Evolutionary conservation across 2,888 invertebrate genomes (phyloP).

Genomic region (Dryobota labecula): DNA sequence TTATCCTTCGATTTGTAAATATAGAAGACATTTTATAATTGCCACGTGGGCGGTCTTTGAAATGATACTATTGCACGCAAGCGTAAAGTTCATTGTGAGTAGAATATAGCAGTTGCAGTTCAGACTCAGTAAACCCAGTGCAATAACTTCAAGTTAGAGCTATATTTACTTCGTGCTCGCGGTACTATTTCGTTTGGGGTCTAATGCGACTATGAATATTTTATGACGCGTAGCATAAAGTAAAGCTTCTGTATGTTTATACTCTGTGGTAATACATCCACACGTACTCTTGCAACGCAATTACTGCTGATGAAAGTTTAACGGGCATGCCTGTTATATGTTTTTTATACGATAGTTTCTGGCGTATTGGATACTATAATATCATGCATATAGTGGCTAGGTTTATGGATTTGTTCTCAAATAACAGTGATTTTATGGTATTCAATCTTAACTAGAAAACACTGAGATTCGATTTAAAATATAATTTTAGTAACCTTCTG

Average conservation of each 20-base stretch:
- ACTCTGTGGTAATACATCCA: conserved; percentile 28
- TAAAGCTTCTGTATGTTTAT: conserved; percentile 42
- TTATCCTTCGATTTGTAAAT: neutral
- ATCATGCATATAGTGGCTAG: conserved; percentile 11
- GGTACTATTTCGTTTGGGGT: neutral
- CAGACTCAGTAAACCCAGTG: neutral
- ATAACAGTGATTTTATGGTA: conserved; percentile 16
- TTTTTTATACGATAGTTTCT: conserved; percentile 44
- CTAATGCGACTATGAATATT: conserved; percentile 5
- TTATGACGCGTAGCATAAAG: neutral
- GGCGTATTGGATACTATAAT: conserved; percentile 27
- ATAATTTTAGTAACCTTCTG: neutral
- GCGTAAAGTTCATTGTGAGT: neutral
- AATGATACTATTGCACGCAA: neutral
- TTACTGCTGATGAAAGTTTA: conserved; percentile 73
- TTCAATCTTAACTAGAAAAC: conserved; percentile 7
- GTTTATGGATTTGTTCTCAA: conserved; percentile 27
- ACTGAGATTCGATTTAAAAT: neutral
- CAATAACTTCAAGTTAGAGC: neutral
- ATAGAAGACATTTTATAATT: neutral
- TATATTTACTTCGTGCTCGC: neutral
- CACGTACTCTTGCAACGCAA: conserved; percentile 62
- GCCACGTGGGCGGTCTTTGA: neutral
- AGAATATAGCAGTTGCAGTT: neutral
- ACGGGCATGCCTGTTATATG: conserved; percentile 59